Percentiles rank a stretch among this genome's conserved stretches.
Evolutionary conservation across 2,888 invertebrate genomes (phyloP).

Genomic region (Ditylenchus weischeri): DNA sequence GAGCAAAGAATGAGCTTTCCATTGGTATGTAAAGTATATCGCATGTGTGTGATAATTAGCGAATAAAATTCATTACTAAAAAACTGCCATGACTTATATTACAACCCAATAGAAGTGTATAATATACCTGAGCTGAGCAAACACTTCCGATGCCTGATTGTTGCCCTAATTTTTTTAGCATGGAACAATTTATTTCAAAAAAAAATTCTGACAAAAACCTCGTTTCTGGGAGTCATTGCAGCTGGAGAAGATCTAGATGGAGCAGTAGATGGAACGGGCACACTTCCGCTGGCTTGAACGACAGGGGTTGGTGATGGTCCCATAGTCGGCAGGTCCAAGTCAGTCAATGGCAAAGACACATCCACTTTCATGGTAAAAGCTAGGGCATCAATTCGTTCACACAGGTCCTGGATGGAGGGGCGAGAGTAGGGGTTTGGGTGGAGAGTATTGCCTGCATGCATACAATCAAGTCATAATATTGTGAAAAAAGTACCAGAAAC

Average conservation of each 20-base stretch:
- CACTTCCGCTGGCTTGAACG: neutral
- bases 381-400: conserved; percentile 82
- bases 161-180: neutral
- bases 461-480: too few relatives aligned
- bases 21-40: too few relatives aligned
- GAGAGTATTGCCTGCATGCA: conserved; percentile 61
- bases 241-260: conserved; percentile 15
- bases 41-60: too few relatives aligned
- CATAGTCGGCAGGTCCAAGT: conserved; percentile 13
- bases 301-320: conserved; percentile 12
- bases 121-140: conserved; percentile 67
- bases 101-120: too few relatives aligned
- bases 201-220: neutral
- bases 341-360: conserved; percentile 20
- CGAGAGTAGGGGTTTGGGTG: conserved; percentile 75
- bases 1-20: too few relatives aligned
- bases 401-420: conserved; percentile 73
- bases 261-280: conserved; percentile 16
- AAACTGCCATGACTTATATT: too few relatives aligned
- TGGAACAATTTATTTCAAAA: neutral
- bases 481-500: neutral
- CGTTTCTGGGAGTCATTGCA: conserved; percentile 5
- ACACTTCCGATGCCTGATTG: conserved; percentile 62
- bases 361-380: conserved; percentile 80
- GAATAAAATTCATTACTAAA: too few relatives aligned